Conservation (phyloP, 2,888 invertebrate species). For the Steinernema carpocapsae region DNA sequence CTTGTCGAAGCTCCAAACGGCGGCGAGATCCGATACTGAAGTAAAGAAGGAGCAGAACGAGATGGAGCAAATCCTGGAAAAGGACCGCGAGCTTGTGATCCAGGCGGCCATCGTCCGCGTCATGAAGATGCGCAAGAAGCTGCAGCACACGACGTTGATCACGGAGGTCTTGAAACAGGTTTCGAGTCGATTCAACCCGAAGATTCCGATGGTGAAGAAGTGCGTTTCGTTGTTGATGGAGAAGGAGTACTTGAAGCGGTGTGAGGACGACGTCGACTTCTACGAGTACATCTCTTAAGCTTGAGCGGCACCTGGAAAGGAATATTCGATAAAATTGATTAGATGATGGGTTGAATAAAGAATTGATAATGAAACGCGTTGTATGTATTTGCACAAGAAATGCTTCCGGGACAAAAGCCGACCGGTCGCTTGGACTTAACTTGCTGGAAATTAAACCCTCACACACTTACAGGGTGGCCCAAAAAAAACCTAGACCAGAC, state of each 20-base stretch:
- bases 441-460: too few relatives aligned
- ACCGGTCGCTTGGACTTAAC: too few relatives aligned
- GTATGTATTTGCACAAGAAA: too few relatives aligned
- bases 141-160: slow-evolving; percentile 89
- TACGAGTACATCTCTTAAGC: slow-evolving; percentile 92
- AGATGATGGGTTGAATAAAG: too few relatives aligned
- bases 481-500: too few relatives aligned
- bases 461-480: too few relatives aligned
- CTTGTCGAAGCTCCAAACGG: not conserved
- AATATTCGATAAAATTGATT: too few relatives aligned
- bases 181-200: slow-evolving; percentile 79
- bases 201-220: slow-evolving; percentile 77
- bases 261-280: slow-evolving; percentile 95
- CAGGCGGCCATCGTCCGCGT: slow-evolving; percentile 74
- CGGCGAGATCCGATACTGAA: not conserved
- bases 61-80: slow-evolving; percentile 97
- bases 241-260: slow-evolving; percentile 95
- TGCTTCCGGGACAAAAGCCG: too few relatives aligned
- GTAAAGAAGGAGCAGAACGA: slow-evolving; percentile 91
- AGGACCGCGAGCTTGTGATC: slow-evolving; percentile 94
- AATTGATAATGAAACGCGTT: too few relatives aligned
- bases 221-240: slow-evolving; percentile 99
- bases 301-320: too few relatives aligned
- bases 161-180: slow-evolving; percentile 95
- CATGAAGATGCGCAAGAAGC: slow-evolving; percentile 96